Base-by-base conservation (phyloP, 2,888 invertebrate genomes). In the Erynnis tages region DNA sequence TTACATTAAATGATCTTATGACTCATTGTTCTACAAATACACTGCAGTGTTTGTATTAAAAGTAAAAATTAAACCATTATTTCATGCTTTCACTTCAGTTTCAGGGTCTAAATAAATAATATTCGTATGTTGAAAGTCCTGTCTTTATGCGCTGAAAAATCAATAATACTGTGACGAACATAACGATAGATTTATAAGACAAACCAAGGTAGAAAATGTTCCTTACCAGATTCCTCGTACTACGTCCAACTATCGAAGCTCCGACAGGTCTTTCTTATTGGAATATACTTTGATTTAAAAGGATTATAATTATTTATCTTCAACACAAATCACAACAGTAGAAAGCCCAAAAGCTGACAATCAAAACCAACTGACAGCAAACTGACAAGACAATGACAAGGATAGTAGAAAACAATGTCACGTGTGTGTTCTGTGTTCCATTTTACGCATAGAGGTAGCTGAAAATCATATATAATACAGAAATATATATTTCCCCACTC, bases 271-370 rank as follows among this genome's bases (percentile, higher is more conserved):
- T 16, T 5, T 34, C 13, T 23, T n/a, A 21, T 16, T 23, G 8
- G 21, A 23, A 34, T 14, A 21, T 1, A 10, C 5, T 7, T 34
- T 8, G n/a, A 2, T 21, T 29, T 47, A 6, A 30, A 38, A 43
- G 14, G 25, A 48, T 35, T 53, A n/a, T n/a, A 48, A 53, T 55
- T 55, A 53, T 53, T 55, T 52, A 53, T 47, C 45, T 49, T 48
- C 52, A 38, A 37, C 16, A 19, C 13, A 29, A 47, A 37, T 21
- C 47, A 37, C 25, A 47, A 38, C 37, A 44, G 19, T 8, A 14
- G 17, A 30, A 44, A 43, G 29, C 17, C 17, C 17, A n/a, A n/a
- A n/a, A n/a, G n/a, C n/a, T n/a, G n/a, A n/a, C n/a, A n/a, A n/a
- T n/a, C n/a, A n/a, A n/a, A n/a, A n/a, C n/a, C n/a, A n/a, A n/a